Conservation (phyloP, 37 sponge, comb jelly and placozoan species). For the Chondrosia reniformis region DNA sequence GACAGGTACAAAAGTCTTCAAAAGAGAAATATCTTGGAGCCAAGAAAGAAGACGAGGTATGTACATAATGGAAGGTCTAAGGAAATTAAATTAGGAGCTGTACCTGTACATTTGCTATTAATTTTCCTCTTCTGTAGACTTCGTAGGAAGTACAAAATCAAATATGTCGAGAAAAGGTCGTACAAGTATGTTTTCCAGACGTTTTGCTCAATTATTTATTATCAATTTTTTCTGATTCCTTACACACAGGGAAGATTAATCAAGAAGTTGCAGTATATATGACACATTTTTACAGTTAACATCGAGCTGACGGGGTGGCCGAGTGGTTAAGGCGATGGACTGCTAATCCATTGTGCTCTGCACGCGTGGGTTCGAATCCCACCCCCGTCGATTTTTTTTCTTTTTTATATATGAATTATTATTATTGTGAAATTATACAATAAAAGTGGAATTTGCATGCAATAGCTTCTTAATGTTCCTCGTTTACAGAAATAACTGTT, state of each 20-base stretch:
- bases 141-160: constrained; percentile 70
- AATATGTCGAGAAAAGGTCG: constrained; percentile 55
- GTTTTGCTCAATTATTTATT: neutral
- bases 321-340: constrained; percentile 99
- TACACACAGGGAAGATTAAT: too few relatives aligned
- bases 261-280: too few relatives aligned
- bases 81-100: neutral
- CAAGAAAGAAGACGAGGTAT: constrained; percentile 54
- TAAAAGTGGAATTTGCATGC: too few relatives aligned
- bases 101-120: neutral
- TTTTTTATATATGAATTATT: constrained; percentile 37
- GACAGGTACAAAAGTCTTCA: constrained; percentile 84
- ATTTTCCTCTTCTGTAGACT: constrained; percentile 11
- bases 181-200: constrained; percentile 13
- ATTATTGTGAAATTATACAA: too few relatives aligned
- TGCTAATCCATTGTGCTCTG: constrained; percentile 99
- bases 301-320: constrained; percentile 91
- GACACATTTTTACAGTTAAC: too few relatives aligned
- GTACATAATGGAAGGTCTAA: neutral
- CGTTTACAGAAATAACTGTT: too few relatives aligned
- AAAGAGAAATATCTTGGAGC: constrained; percentile 82
- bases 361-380: constrained; percentile 99
- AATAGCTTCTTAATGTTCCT: too few relatives aligned
- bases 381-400: constrained; percentile 90
- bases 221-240: neutral